These are phyloP conservation scores for Spodoptera littoralis DNA, from an alignment of 2,888 invertebrate species.

Conservation along the genomic window DNA sequence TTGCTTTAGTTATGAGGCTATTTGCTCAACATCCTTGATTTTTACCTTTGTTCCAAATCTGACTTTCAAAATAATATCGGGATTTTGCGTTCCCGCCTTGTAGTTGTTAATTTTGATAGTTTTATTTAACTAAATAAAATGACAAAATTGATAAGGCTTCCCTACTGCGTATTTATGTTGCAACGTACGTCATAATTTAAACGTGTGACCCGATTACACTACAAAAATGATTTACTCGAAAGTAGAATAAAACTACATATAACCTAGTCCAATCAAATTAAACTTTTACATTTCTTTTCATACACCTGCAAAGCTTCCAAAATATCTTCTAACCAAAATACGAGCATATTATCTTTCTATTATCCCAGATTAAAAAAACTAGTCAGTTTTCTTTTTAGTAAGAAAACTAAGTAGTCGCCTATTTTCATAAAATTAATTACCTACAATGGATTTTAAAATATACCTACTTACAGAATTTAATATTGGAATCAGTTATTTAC, in stretches of 20 bases:
- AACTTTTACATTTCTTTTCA: background rate
- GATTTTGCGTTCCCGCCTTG: conserved; percentile 8
- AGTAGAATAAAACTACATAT: background rate
- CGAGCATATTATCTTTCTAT: too few species aligned
- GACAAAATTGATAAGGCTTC: conserved; percentile 6
- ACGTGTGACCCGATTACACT: background rate
- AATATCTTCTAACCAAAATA: too few species aligned
- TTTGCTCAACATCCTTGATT: conserved; percentile 41
- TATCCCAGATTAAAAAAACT: too few species aligned
- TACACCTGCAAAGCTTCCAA: too few species aligned
- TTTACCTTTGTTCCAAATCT: conserved; percentile 41
- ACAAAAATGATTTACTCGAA: background rate
- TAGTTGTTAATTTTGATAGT: background rate
- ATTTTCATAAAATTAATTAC: too few species aligned
- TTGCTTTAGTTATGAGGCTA: conserved; percentile 39
- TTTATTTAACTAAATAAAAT: background rate
- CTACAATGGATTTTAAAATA: too few species aligned
- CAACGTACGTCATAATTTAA: background rate
- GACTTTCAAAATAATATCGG: conserved; percentile 4
- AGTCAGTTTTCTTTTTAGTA: too few species aligned
- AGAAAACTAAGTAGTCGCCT: too few species aligned
- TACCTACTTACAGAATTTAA: too few species aligned
- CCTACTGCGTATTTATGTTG: background rate
- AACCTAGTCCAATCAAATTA: too few species aligned
- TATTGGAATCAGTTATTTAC: too few species aligned